Percentiles rank a stretch among this genome's conserved stretches.
Evolutionary conservation across 2,797 vertebrate genomes (phyloP).

Genomic region (Propithecus perrieri): DNA sequence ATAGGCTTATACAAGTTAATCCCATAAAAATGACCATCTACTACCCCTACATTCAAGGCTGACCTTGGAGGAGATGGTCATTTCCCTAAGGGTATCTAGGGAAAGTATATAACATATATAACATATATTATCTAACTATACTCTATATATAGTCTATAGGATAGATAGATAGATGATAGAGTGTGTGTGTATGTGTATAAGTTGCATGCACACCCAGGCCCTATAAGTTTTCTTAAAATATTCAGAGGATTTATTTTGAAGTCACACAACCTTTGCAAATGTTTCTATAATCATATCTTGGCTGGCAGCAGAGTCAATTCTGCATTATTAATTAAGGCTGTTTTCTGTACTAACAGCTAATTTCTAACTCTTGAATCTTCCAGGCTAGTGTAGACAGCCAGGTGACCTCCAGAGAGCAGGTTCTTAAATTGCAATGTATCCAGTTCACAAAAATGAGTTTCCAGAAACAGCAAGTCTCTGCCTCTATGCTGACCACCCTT

Average conservation of each 20-base stretch:
- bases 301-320: not conserved
- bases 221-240: not conserved
- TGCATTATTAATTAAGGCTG: not conserved
- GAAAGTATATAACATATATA: not conserved
- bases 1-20: not conserved
- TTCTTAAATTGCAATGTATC: not conserved
- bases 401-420: not conserved
- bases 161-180: not conserved
- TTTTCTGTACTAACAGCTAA: conserved; percentile 12
- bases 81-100: not conserved
- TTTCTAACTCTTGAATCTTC: not conserved
- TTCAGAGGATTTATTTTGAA: not conserved
- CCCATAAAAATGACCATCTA: not conserved
- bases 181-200: not conserved
- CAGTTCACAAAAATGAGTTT: not conserved
- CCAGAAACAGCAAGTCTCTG: not conserved
- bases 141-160: not conserved
- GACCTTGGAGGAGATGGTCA: not conserved
- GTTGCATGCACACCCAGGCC: not conserved
- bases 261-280: not conserved
- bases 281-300: not conserved
- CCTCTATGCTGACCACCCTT: not conserved
- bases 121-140: not conserved
- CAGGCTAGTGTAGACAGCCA: not conserved
- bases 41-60: not conserved